Evolutionary conservation across 2,888 invertebrate species (phyloP), one percentile per base, ranked within the genome.

Genomic region (Abrostola triplasia): DNA sequence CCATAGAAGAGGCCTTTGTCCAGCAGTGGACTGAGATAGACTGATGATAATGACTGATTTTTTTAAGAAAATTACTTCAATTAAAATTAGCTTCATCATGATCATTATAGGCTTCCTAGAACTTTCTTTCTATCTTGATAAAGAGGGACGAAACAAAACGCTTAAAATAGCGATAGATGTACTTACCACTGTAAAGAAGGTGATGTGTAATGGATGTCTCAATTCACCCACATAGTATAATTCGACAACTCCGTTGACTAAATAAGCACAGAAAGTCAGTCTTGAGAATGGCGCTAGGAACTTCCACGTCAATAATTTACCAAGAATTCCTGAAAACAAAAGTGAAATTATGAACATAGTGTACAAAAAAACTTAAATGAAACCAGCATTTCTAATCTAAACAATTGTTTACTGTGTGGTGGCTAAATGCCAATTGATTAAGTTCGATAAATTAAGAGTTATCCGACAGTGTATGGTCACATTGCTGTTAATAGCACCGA

Each of bases 221-320:
- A 96, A 77, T 53, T 95, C 95, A 0, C 96, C 96, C 5, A 95
- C 92, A 75, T 95, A 95, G 86, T 96, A 96, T 64, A 97, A 86
- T 84, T 96, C 97, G 0, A 97, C 95, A 35, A 97, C 90, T 5
- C 97, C 97, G 83, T 97, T 97, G 38, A 96, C 95, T 56, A 97
- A 92, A 85, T 97, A 97, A 0, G 97, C 96, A 76, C 96, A 96
- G 84, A 96, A 97, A 0, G 97, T 97, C 62, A 97, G 88, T 76
- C 97, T 94, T 70, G 96, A 96, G 13, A 97, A 90, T 0, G 97
- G 96, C 37, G 95, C 95, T 75, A 96, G 95, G 53, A 95, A 91
- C 81, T 95, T 95, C 96, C 96, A 96, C 0, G 94, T 94, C 51
- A 96, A 84, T 66, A 96, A 88, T 75, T 90, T 95, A 37, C 93